Percentiles rank a stretch among this genome's conserved stretches.
Conservation (phyloP, 1,140 invertebrate genomes). For the Pinna nobilis region DNA sequence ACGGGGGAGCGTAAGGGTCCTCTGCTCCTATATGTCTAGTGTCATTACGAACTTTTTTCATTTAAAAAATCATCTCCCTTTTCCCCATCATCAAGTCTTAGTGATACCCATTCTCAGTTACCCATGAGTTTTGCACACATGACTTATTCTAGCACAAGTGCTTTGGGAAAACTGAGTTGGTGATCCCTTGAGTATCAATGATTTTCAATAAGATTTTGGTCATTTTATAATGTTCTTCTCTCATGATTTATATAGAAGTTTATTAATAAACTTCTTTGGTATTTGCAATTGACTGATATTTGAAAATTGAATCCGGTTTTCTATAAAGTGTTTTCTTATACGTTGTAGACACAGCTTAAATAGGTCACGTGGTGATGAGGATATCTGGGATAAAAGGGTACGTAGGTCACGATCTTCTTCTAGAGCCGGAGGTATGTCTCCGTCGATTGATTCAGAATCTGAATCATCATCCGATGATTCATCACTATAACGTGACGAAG, state of each 20-base stretch:
- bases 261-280: conserved; percentile 5
- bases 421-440: not conserved
- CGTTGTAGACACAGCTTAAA: not conserved
- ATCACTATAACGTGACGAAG: not conserved
- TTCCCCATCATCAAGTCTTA: no score
- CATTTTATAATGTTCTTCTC: no score
- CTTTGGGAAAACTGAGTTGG: no score
- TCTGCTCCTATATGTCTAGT: no score
- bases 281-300: not conserved
- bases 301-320: not conserved
- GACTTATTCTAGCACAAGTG: no score
- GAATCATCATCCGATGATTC: not conserved
- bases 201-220: no score
- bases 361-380: not conserved
- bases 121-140: no score
- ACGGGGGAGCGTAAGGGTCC: no score
- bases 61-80: no score
- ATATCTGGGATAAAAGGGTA: not conserved
- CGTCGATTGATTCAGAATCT: conserved; percentile 1
- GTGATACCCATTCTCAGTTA: no score
- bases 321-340: conserved; percentile 13
- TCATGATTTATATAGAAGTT: not conserved
- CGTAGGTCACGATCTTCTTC: conserved; percentile 2
- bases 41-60: no score
- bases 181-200: no score